Conservation (phyloP, 2,888 invertebrate genomes). For the Parnassius orleans region DNA sequence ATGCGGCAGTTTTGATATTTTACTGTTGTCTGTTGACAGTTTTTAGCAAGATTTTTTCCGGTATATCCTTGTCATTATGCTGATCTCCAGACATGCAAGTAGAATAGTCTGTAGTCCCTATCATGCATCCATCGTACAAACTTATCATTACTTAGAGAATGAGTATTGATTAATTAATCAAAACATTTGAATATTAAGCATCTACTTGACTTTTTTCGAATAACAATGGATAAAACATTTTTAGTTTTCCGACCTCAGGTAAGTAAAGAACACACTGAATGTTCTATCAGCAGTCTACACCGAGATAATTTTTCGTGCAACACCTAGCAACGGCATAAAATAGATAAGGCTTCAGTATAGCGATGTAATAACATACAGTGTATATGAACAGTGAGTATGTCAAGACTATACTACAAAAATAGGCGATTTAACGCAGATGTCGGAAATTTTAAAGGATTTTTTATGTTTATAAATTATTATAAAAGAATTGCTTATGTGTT, state of each 20-base stretch:
- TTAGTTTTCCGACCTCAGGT: conserved; percentile 30
- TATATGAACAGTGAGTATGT: no score
- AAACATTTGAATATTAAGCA: conserved; percentile 32
- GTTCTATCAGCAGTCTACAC: conserved; percentile 27
- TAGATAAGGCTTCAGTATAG: not conserved
- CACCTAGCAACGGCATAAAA: not conserved
- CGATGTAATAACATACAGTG: no score
- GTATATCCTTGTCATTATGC: conserved; percentile 46
- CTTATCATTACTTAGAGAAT: conserved; percentile 36
- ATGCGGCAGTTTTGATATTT: conserved; percentile 69
- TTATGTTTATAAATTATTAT: no score
- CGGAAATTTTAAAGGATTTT: no score
- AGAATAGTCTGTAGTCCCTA: conserved; percentile 63
- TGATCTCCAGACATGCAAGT: conserved; percentile 52
- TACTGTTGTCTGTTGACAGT: conserved; percentile 51
- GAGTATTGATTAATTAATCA: not conserved
- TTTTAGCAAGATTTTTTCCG: conserved; percentile 52
- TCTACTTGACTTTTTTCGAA: conserved; percentile 30
- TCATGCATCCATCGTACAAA: conserved; percentile 63
- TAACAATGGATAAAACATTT: conserved; percentile 22
- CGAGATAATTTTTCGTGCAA: conserved; percentile 16
- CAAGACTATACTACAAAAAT: no score
- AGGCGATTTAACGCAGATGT: no score
- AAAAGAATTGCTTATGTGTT: no score
- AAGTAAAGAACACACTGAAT: conserved; percentile 28